A percentile compares a stretch with the other conserved stretches of the same genome.
phyloP scores from a whole-genome alignment of 2,113 vertebrate genomes.

The Coryphaenoides rupestris region DNA sequence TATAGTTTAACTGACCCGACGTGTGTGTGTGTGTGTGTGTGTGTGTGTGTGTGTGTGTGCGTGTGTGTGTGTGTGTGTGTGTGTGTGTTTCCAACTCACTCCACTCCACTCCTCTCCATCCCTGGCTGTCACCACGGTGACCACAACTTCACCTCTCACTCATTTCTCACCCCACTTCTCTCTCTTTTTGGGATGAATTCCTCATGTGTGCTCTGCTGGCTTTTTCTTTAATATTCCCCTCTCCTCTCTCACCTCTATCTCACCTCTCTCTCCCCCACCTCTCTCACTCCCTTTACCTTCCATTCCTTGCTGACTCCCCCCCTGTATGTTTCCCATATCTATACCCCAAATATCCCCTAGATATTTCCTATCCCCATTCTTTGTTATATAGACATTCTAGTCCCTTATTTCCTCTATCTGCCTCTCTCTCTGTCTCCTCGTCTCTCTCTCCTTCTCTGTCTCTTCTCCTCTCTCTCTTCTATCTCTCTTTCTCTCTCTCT shows the following conservation, averaged over 20 bases:
- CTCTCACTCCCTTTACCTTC: no score
- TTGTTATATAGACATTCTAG: no score
- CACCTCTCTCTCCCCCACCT: neutral
- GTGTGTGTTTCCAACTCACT: conserved; percentile 29
- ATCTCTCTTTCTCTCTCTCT: no score
- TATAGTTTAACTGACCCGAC: no score
- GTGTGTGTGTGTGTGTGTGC: conserved; percentile 2
- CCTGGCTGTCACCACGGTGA: neutral
- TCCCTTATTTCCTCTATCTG: neutral
- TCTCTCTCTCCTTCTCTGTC: no score
- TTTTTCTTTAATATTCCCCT: neutral
- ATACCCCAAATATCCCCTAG: no score
- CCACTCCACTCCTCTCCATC: neutral
- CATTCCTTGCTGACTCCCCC: no score
- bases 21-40: neutral
- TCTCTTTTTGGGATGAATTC: neutral
- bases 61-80: conserved; percentile 1
- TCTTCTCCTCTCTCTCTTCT: no score
- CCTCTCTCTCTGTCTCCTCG: no score
- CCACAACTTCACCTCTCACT: neutral
- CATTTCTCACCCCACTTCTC: neutral
- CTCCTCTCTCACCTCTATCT: neutral
- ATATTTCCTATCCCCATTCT: no score
- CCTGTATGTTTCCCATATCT: no score
- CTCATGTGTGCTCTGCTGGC: neutral